Conservation (phyloP, 2,113 vertebrate genomes). For the Xerus inauris region DNA sequence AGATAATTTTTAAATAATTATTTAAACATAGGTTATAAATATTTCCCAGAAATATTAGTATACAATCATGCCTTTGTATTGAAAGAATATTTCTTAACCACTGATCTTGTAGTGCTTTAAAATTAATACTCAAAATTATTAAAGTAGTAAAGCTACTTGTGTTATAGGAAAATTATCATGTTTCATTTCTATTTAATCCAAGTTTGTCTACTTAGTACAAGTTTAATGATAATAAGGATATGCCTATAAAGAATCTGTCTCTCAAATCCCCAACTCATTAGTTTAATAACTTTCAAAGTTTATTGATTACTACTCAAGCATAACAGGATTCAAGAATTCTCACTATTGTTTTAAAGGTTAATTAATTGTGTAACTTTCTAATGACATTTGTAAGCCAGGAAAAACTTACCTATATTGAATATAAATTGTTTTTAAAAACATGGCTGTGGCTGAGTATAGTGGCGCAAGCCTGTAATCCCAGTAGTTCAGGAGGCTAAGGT, state of each 20-base stretch:
- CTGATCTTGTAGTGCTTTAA: neutral
- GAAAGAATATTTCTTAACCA: neutral
- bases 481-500: too few species aligned
- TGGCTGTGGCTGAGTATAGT: neutral
- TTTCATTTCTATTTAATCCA: neutral
- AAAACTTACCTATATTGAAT: neutral
- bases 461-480: too few species aligned
- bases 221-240: conserved; percentile 24
- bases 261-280: neutral
- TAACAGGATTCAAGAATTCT: neutral
- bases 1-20: conserved; percentile 19
- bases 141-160: neutral
- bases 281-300: conserved; percentile 28
- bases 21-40: neutral
- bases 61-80: neutral
- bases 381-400: neutral
- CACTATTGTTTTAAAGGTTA: conserved; percentile 7
- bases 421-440: conserved; percentile 30
- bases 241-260: neutral
- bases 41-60: conserved; percentile 8
- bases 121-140: neutral
- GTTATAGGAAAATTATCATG: neutral
- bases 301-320: conserved; percentile 1
- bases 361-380: conserved; percentile 32
- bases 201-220: neutral